Evolutionary conservation across 2,888 invertebrate genomes (phyloP).

Genomic region (Lepas anatifera): DNA sequence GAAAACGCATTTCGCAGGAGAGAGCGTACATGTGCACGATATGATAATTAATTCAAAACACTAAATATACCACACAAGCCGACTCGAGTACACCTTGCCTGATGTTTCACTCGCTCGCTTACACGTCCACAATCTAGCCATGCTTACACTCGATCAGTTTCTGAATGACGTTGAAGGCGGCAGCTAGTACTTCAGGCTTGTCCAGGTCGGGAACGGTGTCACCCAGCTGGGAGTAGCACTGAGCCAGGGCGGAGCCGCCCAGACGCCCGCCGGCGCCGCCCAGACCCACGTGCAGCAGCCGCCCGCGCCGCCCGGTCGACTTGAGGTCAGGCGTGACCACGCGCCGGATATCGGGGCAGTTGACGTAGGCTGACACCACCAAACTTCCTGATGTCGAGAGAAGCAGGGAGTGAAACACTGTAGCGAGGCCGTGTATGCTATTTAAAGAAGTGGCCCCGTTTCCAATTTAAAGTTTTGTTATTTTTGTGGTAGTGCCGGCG

Average conservation of each 20-base stretch:
- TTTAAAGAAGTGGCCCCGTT: too few species aligned
- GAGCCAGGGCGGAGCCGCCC: conserved; percentile 87
- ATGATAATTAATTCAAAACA: too few species aligned
- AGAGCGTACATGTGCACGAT: too few species aligned
- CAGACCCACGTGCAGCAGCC: conserved; percentile 64
- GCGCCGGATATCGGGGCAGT: conserved; percentile 76
- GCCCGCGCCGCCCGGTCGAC: conserved; percentile 45
- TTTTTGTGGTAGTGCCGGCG: too few species aligned
- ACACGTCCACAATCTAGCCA: too few species aligned
- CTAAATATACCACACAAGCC: too few species aligned
- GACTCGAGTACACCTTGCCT: too few species aligned
- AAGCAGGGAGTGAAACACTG: too few species aligned
- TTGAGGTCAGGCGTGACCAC: conserved; percentile 84
- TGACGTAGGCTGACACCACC: conserved; percentile 92
- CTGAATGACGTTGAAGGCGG: conserved; percentile 74
- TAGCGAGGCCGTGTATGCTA: too few species aligned
- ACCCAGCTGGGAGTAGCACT: conserved; percentile 75
- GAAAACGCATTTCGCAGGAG: too few species aligned
- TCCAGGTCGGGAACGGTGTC: conserved; percentile 68
- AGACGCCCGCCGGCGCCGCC: conserved; percentile 59
- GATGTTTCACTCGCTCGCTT: too few species aligned
- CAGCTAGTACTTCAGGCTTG: conserved; percentile 49
- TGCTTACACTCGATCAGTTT: conserved; percentile 58
- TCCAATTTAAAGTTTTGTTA: too few species aligned
- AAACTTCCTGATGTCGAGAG: background rate